These are phyloP conservation scores for Penaeus monodon DNA, from an alignment of 2,888 invertebrate species.

Conservation along the genomic window DNA sequence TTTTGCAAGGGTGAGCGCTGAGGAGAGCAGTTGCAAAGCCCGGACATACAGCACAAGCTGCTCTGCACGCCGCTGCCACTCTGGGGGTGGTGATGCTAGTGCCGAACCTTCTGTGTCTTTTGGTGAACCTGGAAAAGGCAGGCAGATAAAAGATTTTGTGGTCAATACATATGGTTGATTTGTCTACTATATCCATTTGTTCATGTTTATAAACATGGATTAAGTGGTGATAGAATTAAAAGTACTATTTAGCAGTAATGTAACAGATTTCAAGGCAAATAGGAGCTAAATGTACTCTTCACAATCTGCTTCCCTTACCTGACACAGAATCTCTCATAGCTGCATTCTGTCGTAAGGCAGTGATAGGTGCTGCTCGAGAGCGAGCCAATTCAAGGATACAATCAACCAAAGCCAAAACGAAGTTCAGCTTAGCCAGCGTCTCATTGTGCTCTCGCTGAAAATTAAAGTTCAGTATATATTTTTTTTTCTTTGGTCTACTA, in stretches of 20 bases:
- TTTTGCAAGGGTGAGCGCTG: constrained; percentile 91
- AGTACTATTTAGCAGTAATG: neutral
- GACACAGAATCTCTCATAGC: constrained; percentile 67
- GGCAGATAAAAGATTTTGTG: no score
- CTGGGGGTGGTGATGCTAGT: constrained; percentile 49
- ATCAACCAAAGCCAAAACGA: constrained; percentile 94
- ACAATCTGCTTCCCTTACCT: no score
- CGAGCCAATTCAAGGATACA: constrained; percentile 82
- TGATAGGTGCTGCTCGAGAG: constrained; percentile 62
- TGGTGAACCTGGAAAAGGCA: constrained; percentile 38
- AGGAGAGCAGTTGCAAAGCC: constrained; percentile 92
- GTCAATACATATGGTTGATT: neutral
- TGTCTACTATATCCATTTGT: neutral
- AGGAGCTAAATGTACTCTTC: no score
- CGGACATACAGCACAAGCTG: constrained; percentile 89
- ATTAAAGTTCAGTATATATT: neutral
- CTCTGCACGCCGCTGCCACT: constrained; percentile 76
- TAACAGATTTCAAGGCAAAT: neutral
- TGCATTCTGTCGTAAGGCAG: constrained; percentile 46
- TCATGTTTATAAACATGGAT: no score
- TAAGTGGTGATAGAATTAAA: no score
- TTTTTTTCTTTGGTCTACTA: neutral
- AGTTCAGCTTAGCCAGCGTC: constrained; percentile 95
- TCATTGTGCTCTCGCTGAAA: constrained; percentile 92
- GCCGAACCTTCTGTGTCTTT: constrained; percentile 46